Base-by-base conservation (phyloP, 1,140 invertebrate species). In the Vanessa tameamea region DNA sequence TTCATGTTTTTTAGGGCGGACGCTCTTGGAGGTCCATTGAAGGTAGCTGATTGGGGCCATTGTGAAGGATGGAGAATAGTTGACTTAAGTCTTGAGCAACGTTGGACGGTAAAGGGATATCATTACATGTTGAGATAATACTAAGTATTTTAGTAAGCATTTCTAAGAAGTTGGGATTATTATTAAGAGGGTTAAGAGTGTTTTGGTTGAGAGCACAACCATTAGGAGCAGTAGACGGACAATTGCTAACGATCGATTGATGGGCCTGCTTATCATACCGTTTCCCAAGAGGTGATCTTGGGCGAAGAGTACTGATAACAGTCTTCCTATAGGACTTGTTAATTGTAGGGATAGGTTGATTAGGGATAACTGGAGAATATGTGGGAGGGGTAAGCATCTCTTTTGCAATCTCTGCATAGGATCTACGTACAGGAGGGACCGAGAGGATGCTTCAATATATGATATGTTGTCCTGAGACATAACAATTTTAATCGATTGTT, bases 251-350 rank as follows among this genome's bases (percentile, higher is more conserved):
- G 53, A 55, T 55, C 23, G 12, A 14, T 43, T 61, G 59, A 14
- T 31, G 26, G 23, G 26, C 26, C 5, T 61, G 59, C 15, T 43
- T 61, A 14, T 57, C 55, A 57, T 20, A 57, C 15, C 55, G n/a
- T 26, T 61, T 61, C 23, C 23, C 59, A 31, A 43, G 59, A 61
- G 59, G 26, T 13, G 26, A 20, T 61, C 59, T 61, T 5, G 59
- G 59, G 23, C 26, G 59, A 1, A 23, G 15, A 31, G 23, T 7
- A 37, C 26, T 20, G 59, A 31, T n/a, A n/a, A 61, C 12, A 3
- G 59, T 61, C 16, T 61, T 7, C 2, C 26, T 12, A 43, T 61
- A 61, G 11, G 26, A 61, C 13, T 31, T 61, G 8, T 31, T 31
- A 20, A 9, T 9, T 8, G 59, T 14, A 13, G 59, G 31, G 13